phyloP scores from a whole-genome alignment of 2,113 vertebrate species.

The Chrysochloris asiatica region DNA sequence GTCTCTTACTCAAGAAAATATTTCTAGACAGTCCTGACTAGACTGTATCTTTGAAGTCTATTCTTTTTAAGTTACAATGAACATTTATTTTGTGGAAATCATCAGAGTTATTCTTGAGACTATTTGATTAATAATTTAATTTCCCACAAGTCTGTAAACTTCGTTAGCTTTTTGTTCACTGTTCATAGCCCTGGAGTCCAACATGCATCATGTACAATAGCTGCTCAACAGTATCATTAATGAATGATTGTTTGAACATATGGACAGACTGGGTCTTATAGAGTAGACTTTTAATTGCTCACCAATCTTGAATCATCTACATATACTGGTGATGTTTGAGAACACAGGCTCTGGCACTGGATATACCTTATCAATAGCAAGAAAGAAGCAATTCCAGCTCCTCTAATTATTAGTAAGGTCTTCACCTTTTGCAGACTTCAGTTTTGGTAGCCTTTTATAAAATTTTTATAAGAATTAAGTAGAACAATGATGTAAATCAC shows the following conservation, averaged over 20 bases:
- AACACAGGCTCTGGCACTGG: not conserved
- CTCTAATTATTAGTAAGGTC: not conserved
- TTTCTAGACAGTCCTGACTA: not conserved
- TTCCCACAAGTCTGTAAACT: not conserved
- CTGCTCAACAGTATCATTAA: not conserved
- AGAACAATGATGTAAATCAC: not conserved
- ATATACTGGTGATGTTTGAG: not conserved
- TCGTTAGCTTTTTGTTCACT: not conserved
- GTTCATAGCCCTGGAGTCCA: not conserved
- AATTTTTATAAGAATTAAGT: not conserved
- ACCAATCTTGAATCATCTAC: too few relatives aligned
- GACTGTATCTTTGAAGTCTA: not conserved
- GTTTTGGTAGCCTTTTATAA: too few relatives aligned
- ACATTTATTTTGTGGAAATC: not conserved
- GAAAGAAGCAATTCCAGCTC: not conserved
- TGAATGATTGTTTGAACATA: not conserved
- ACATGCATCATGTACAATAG: not conserved
- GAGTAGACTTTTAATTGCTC: too few relatives aligned
- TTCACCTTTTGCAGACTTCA: not conserved
- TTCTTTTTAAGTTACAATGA: not conserved
- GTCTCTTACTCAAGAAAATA: not conserved
- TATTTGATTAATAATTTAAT: not conserved
- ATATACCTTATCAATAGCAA: not conserved
- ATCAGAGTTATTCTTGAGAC: not conserved
- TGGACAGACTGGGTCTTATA: not conserved